Evolutionary conservation across 2,113 vertebrate genomes (phyloP).

Genomic region (Riparia riparia): DNA sequence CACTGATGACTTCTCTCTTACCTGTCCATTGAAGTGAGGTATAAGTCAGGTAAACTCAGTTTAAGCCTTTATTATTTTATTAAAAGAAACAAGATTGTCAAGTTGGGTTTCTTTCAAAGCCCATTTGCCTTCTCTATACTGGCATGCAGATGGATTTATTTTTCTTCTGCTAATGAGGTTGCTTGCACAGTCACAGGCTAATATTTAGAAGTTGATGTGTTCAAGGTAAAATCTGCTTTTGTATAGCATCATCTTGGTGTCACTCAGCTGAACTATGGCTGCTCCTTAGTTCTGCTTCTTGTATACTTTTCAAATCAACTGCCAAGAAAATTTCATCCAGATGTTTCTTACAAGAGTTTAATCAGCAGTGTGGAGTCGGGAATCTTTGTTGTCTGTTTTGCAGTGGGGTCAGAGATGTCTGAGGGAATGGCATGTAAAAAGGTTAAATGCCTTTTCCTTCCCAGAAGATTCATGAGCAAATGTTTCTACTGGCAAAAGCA

Average conservation of each 20-base stretch:
- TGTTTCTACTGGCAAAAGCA: slow-evolving; percentile 41
- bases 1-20: background rate
- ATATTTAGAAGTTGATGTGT: background rate
- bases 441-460: slow-evolving; percentile 41
- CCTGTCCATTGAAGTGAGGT: background rate
- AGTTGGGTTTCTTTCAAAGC: background rate
- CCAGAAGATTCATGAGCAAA: slow-evolving; percentile 26
- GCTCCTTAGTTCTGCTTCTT: slow-evolving; percentile 47
- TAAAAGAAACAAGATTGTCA: background rate
- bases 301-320: slow-evolving; percentile 38
- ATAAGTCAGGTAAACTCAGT: background rate
- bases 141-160: background rate
- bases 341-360: slow-evolving; percentile 41
- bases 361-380: background rate
- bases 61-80: background rate
- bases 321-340: slow-evolving; percentile 57
- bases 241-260: slow-evolving; percentile 16
- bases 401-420: background rate
- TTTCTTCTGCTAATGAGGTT: slow-evolving; percentile 1
- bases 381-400: slow-evolving; percentile 27
- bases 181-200: background rate
- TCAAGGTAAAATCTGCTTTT: slow-evolving; percentile 48
- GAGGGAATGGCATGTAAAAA: slow-evolving; percentile 14
- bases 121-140: background rate
- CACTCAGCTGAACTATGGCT: slow-evolving; percentile 41